A percentile compares a stretch with the other conserved stretches of the same genome.
phyloP scores from a whole-genome alignment of 2,797 vertebrate species.

The Tympanoctomys barrerae region DNA sequence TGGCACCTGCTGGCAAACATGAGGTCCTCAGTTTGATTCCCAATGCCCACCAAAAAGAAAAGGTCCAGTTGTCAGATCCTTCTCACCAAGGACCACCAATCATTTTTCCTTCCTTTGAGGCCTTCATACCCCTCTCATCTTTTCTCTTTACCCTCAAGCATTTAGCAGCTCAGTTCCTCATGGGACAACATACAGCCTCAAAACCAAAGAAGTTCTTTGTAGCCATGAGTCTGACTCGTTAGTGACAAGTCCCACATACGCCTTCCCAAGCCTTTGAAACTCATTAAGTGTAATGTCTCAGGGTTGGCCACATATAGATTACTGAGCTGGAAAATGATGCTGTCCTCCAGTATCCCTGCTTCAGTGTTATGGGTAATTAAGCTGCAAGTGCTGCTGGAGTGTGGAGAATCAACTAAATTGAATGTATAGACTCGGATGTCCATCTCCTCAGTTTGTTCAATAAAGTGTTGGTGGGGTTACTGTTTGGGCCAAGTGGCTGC shows the following conservation, averaged over 20 bases:
- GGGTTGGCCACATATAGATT: conserved; percentile 79
- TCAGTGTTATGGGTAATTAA: conserved; percentile 87
- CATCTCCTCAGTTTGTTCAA: conserved; percentile 70
- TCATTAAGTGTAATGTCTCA: conserved; percentile 5
- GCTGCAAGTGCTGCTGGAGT: conserved; percentile 75
- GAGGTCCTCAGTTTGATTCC: too few relatives aligned
- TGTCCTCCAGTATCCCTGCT: conserved; percentile 81
- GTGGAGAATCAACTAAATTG: conserved; percentile 84
- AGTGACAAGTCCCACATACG: neutral
- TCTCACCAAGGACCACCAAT: neutral
- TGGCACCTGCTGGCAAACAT: too few relatives aligned
- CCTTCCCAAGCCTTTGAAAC: conserved; percentile 78
- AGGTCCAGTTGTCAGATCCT: neutral
- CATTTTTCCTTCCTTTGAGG: neutral
- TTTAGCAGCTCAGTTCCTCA: neutral
- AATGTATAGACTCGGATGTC: conserved; percentile 73
- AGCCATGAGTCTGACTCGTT: neutral
- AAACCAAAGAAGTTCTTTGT: conserved; percentile 49
- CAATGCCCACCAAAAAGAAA: too few relatives aligned
- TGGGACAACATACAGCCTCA: conserved; percentile 30
- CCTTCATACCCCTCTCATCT: neutral
- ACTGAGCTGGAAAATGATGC: conserved; percentile 86
- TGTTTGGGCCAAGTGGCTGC: neutral
- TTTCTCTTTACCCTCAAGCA: neutral
- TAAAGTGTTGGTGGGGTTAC: neutral